Evolutionary conservation across 35 echinoderm and acorn worm genomes (phyloP).

Genomic region (Heliocidaris erythrogramma): DNA sequence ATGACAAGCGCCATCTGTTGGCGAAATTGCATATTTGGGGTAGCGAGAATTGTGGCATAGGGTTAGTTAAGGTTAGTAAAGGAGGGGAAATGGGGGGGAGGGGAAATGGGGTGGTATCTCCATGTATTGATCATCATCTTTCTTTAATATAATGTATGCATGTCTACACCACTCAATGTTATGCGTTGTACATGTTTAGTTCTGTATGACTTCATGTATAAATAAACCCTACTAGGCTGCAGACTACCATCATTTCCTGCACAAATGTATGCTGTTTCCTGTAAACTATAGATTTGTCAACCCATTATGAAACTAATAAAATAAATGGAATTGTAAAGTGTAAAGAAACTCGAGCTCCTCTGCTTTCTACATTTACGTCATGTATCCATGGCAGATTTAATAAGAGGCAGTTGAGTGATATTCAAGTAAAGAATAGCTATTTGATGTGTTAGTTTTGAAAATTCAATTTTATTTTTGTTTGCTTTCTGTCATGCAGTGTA

Average conservation of each 20-base stretch:
- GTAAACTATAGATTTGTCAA: not conserved
- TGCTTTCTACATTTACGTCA: not conserved
- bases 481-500: not conserved
- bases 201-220: too few relatives aligned
- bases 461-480: not conserved
- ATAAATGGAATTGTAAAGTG: too few relatives aligned
- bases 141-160: too few relatives aligned
- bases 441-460: not conserved
- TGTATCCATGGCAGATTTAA: not conserved
- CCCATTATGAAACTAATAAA: not conserved
- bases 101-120: too few relatives aligned
- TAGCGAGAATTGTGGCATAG: too few relatives aligned
- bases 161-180: too few relatives aligned
- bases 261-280: conserved; percentile 1
- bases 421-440: not conserved
- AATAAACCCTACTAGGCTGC: not conserved
- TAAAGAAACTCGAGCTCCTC: not conserved
- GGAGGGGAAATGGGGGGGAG: too few relatives aligned
- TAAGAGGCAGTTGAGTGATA: not conserved
- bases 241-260: conserved; percentile 9
- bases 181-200: too few relatives aligned
- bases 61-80: too few relatives aligned
- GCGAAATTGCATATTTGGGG: too few relatives aligned
- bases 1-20: too few relatives aligned
- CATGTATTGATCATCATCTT: too few relatives aligned